A percentile compares a stretch with the other conserved stretches of the same genome.
phyloP scores from a whole-genome alignment of 1,140 invertebrate genomes.

The Sarcophaga peregrina region DNA sequence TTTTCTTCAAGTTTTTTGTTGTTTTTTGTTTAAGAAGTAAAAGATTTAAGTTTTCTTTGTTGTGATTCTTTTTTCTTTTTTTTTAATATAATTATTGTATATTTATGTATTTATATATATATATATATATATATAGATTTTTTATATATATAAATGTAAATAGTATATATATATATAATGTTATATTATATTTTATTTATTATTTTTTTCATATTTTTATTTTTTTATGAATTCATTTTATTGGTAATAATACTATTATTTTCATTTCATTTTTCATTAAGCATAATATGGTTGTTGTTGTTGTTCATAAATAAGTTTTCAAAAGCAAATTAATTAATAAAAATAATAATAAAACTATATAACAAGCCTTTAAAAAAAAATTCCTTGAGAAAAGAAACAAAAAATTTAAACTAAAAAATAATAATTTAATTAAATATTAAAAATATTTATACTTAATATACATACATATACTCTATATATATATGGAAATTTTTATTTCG shows the following conservation, averaged over 20 bases:
- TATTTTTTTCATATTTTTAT: background rate
- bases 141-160: background rate
- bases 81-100: slow-evolving; percentile 4
- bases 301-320: too few relatives aligned
- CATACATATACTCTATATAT: too few relatives aligned
- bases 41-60: too few relatives aligned
- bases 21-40: too few relatives aligned
- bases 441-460: too few relatives aligned
- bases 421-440: too few relatives aligned
- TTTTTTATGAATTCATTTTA: background rate
- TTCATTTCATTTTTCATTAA: background rate
- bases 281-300: too few relatives aligned
- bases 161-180: background rate
- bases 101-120: background rate
- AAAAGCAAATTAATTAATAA: background rate
- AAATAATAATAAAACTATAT: background rate
- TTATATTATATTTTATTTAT: background rate
- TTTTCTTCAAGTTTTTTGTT: too few relatives aligned
- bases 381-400: background rate
- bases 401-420: background rate
- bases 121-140: background rate
- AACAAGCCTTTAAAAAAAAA: slow-evolving; percentile 8
- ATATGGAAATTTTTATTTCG: too few relatives aligned
- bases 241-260: slow-evolving; percentile 18
- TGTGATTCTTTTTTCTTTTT: background rate